These are phyloP conservation scores for Heliconius aoede DNA, from an alignment of 2,888 invertebrate species.

Conservation along the genomic window DNA sequence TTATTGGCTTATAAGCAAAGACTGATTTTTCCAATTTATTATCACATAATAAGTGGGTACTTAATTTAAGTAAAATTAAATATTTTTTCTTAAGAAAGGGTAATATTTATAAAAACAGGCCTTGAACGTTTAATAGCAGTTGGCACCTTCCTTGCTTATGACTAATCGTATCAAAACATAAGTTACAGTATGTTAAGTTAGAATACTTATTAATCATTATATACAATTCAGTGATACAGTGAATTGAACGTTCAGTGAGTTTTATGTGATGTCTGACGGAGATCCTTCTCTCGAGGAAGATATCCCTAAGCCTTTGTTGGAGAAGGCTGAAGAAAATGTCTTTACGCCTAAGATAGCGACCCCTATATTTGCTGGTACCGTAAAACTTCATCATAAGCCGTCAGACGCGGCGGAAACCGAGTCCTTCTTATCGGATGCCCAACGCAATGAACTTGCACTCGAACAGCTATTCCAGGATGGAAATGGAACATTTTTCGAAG, in stretches of 20 bases:
- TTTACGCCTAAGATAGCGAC: slow-evolving; percentile 78
- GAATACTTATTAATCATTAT: slow-evolving; percentile 19
- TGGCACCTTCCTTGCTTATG: slow-evolving; percentile 39
- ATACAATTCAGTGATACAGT: slow-evolving; percentile 11
- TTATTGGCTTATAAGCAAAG: slow-evolving; percentile 30
- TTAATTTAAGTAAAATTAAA: slow-evolving; percentile 26
- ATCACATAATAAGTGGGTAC: slow-evolving; percentile 37
- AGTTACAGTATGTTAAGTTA: slow-evolving; percentile 32
- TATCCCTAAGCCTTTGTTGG: slow-evolving; percentile 72
- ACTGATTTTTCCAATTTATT: slow-evolving; percentile 34
- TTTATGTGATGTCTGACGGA: slow-evolving; percentile 80
- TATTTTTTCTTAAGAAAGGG: slow-evolving; percentile 1
- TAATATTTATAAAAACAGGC: slow-evolving; percentile 13
- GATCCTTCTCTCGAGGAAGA: slow-evolving; percentile 81
- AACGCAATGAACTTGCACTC: slow-evolving; percentile 77
- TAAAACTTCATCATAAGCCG: slow-evolving; percentile 71
- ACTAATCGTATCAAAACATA: slow-evolving; percentile 47
- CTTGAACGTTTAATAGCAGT: slow-evolving; percentile 5
- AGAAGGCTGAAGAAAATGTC: slow-evolving; percentile 74
- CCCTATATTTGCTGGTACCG: slow-evolving; percentile 72
- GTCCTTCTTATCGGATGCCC: slow-evolving; percentile 72
- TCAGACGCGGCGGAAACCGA: slow-evolving; percentile 72
- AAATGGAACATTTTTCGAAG: slow-evolving; percentile 69
- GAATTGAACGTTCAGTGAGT: slow-evolving; percentile 27
- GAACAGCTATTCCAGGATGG: slow-evolving; percentile 75